phyloP scores from a whole-genome alignment of 2,888 invertebrate species.

The Himalopsyche kuldschensis region DNA sequence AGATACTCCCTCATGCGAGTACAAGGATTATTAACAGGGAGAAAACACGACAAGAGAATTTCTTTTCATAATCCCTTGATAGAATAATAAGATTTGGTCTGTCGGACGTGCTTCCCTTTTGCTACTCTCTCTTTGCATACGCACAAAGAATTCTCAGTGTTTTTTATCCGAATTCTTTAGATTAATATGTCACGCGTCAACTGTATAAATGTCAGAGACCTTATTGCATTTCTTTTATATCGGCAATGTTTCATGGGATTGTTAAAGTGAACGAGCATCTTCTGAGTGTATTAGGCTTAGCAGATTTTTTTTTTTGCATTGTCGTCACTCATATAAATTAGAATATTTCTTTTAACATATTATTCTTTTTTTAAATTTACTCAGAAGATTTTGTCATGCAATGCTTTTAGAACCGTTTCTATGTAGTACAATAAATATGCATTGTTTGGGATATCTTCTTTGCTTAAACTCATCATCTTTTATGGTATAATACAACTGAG shows the following conservation, averaged over 20 bases:
- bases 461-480: too few relatives aligned
- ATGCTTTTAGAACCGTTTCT: too few relatives aligned
- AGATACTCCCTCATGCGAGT: slow-evolving; percentile 4
- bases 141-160: neutral
- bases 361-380: too few relatives aligned
- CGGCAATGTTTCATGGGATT: neutral
- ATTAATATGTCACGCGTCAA: neutral
- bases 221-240: neutral
- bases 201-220: neutral
- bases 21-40: slow-evolving; percentile 10
- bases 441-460: too few relatives aligned
- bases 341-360: too few relatives aligned
- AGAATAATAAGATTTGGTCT: slow-evolving; percentile 10
- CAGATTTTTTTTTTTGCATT: neutral
- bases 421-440: too few relatives aligned
- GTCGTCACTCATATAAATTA: too few relatives aligned
- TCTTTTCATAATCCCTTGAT: slow-evolving; percentile 7
- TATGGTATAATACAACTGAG: too few relatives aligned
- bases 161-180: neutral
- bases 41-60: neutral
- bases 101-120: neutral
- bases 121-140: neutral
- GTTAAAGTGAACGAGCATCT: neutral
- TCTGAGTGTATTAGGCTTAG: neutral
- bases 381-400: too few relatives aligned